Evolutionary conservation across 2,888 invertebrate genomes (phyloP), one percentile per base, ranked within the genome.

Genomic region (Esperia sulphurella): DNA sequence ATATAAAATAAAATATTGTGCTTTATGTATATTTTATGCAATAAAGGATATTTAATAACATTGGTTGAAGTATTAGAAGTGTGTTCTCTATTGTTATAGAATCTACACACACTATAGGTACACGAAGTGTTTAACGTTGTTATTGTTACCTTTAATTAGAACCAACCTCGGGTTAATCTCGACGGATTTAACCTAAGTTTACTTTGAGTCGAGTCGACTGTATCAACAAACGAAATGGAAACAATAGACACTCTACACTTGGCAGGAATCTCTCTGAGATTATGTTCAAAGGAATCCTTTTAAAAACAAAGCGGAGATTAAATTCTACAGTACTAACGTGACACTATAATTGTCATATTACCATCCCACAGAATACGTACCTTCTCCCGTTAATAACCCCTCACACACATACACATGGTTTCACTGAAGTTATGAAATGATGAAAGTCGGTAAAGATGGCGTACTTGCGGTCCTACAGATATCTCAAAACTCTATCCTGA

Each of bases 131-230:
- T 21, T 21, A 21, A 21, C 21, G 21, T 3, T n/a, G 39, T 14
- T 39, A 39, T 39, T 39, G 13, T 14, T 14, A 39, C n/a, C 39
- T 14, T 14, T 41, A 41, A 41, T 29, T 41, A 41, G 41, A 41
- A 28, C 28, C n/a, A 41, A 8, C 38, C 13, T 14, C 10, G n/a
- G 13, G 39, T 39, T 39, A 41, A 41, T 41, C 41, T 41, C 13
- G 8, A 43, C 47, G 44, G 41, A 48, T 44, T 48, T 48, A 44
- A 35, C 9, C 28, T 12, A 9, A 29, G 49, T 45, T 45, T 42
- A 45, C 45, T 45, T 49, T 33, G 28, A 44, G 28, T 21, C 21
- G 43, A 31, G 43, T 38, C 14, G 35, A 28, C 14, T 41, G 41
- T 35, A 48, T 31, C 33, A 48, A 48, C 48, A 48, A 40, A 44